Base-by-base conservation (phyloP, 2,888 invertebrate species). In the Tachina lurida region DNA sequence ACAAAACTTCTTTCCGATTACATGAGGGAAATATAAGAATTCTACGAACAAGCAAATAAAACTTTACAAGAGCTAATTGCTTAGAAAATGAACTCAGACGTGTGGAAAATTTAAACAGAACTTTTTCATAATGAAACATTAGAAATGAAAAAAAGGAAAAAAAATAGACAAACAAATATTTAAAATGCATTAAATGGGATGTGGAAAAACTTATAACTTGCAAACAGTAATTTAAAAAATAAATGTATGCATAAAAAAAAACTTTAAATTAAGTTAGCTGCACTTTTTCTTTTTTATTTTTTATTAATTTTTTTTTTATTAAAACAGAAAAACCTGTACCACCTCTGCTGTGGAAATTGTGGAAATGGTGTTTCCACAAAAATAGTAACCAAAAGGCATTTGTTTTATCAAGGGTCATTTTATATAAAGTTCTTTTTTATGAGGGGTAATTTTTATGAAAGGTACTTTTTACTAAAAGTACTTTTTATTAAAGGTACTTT, bases 1-100 rank as follows among this genome's bases (percentile, higher is more conserved):
- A 45, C 45, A 45, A 54, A 75, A 75, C 54, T 68, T 68, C 31
- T 54, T 13, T 9, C 13, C 17, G 19, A 15, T 19, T 58, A 19
- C 12, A 12, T 10, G 22, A 19, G 13, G 3, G 31, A 43, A 31
- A 47, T 52, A 22, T 43, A 43, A n/a, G 15, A 49, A 49, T 17
- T 45, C 10, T 22, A 13, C 17, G 56, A 71, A 15, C 49, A 63
- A 65, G 65, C 62, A 65, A 67, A 19, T 22, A 41, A 70, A 84
- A 79, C 65, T 80, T 80, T 71, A 17, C 58, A 15, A 80, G 17
- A 79, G 70, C 84, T 84, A 84, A 84, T 84, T 79, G 79, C 79
- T 75, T 58, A 65, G 79, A 75, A 84, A 79, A 70, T 79, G 41
- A 3, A 84, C 63, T 58, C 79, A 79, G 75, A 84, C 79, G 79